Conservation (phyloP, 2,888 invertebrate species). For the Drosophila multiciliata region DNA sequence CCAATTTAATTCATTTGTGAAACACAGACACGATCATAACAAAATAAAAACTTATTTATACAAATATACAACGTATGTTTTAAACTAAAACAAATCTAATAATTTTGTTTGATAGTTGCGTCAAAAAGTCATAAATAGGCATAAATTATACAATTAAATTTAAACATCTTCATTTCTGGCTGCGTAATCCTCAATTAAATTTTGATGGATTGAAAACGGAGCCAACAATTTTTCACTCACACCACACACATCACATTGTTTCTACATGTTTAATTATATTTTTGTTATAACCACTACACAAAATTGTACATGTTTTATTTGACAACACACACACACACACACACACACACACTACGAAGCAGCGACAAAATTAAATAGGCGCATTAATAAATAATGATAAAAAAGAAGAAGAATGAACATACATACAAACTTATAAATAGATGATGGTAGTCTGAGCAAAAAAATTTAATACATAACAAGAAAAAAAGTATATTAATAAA, state of each 20-base stretch:
- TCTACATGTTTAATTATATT: constrained; percentile 43
- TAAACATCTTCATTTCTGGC: constrained; percentile 33
- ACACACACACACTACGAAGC: constrained; percentile 26
- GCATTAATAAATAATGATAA: constrained; percentile 54
- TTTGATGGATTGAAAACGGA: neutral
- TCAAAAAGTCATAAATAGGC: constrained; percentile 77
- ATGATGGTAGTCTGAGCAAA: constrained; percentile 73
- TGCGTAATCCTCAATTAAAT: neutral
- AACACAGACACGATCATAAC: constrained; percentile 24
- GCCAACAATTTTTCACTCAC: constrained; percentile 49
- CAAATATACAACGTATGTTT: constrained; percentile 69
- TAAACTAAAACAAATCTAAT: constrained; percentile 50
- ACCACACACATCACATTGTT: constrained; percentile 62
- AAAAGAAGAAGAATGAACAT: constrained; percentile 27
- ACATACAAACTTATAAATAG: constrained; percentile 62
- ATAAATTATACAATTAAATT: constrained; percentile 58
- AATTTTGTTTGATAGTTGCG: constrained; percentile 73
- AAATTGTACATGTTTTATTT: constrained; percentile 26
- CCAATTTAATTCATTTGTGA: constrained; percentile 53
- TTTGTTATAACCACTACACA: constrained; percentile 30
- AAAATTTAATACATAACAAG: constrained; percentile 42
- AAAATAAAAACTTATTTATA: constrained; percentile 58
- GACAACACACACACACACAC: constrained; percentile 19
- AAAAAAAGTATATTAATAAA: constrained; percentile 32
- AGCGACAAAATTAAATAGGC: constrained; percentile 43